Evolutionary conservation across 1,140 invertebrate species (phyloP).

Genomic region (Lasaia peninsularis): DNA sequence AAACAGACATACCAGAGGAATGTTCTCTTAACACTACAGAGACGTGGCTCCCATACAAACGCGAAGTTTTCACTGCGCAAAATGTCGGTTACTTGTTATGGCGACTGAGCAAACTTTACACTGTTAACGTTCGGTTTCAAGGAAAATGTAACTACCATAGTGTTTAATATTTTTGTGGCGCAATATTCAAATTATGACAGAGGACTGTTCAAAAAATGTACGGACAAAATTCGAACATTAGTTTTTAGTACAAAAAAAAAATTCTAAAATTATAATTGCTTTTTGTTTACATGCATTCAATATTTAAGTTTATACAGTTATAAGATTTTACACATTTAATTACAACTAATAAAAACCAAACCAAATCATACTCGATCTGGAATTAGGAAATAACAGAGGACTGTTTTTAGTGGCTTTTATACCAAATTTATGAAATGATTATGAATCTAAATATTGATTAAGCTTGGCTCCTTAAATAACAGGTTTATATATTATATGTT

Average conservation of each 20-base stretch:
- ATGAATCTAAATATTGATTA: slow-evolving; percentile 15
- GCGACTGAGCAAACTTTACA: slow-evolving; percentile 15
- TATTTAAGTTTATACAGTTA: slow-evolving; percentile 2
- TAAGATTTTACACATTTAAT: slow-evolving; percentile 13
- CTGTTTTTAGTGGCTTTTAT: slow-evolving; percentile 16
- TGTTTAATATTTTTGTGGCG: slow-evolving; percentile 8
- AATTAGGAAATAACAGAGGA: slow-evolving; percentile 11
- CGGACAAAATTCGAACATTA: slow-evolving; percentile 1
- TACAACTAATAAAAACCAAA: slow-evolving; percentile 13
- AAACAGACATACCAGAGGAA: too few relatives aligned
- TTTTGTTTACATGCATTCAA: not conserved
- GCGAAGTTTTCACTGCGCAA: too few relatives aligned
- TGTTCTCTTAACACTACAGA: too few relatives aligned
- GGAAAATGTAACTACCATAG: not conserved
- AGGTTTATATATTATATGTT: slow-evolving; percentile 8
- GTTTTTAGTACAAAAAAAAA: not conserved
- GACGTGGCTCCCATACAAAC: too few relatives aligned
- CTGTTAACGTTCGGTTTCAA: slow-evolving; percentile 9
- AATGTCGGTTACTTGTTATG: too few relatives aligned
- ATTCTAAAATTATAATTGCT: slow-evolving; percentile 1
- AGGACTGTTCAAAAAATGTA: slow-evolving; percentile 4
- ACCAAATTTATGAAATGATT: slow-evolving; percentile 17
- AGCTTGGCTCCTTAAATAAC: slow-evolving; percentile 5
- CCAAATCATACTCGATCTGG: slow-evolving; percentile 5
- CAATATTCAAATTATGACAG: not conserved